Evolutionary conservation across 2,888 invertebrate species (phyloP), one percentile per base, ranked within the genome.

Genomic region (Gymnoscelis rufifasciata): DNA sequence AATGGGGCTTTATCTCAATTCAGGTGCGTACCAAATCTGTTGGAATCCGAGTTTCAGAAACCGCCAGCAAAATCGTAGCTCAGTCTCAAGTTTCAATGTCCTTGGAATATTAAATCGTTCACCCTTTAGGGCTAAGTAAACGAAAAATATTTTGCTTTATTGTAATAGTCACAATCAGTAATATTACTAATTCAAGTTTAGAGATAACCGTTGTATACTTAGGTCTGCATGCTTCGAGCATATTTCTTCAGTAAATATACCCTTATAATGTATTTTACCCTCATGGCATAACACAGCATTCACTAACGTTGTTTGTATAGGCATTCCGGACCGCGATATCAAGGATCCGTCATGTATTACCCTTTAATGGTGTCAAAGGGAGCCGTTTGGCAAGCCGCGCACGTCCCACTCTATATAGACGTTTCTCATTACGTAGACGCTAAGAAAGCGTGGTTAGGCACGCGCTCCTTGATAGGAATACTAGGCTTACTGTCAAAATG

Each of bases 351-450:
- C 45, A 62, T 64, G 60, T 65, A 62, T 63, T 62, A 58, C 57
- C 54, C 54, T 57, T 57, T 60, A 19, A 60, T 60, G 51, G 57
- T 63, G 63, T 70, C 73, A 78, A 75, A 77, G 68, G 57, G 66
- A 73, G 75, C 71, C 67, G 14, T 48, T 64, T 54, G 47, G 53
- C 35, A 63, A 62, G 46, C 68, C 50, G 51, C 64, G 66, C 75
- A 77, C 76, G 74, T 75, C 58, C 55, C 54, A 50, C 47, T 52
- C 54, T 57, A 3, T 19, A 63, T 69, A 67, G 65, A 64, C 64
- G 53, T 62, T 68, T 59, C 66, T 69, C 66, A 69, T 73, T 71
- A 70, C 60, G 66, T 67, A 65, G 59, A 59, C 56, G 48, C 51
- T 50, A 54, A 61, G 52, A 55, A 59, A 66, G 54, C 54, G 57